Percentiles rank a stretch among this genome's conserved stretches.
phyloP scores from a whole-genome alignment of 2,113 vertebrate species.

The Pheucticus melanocephalus region DNA sequence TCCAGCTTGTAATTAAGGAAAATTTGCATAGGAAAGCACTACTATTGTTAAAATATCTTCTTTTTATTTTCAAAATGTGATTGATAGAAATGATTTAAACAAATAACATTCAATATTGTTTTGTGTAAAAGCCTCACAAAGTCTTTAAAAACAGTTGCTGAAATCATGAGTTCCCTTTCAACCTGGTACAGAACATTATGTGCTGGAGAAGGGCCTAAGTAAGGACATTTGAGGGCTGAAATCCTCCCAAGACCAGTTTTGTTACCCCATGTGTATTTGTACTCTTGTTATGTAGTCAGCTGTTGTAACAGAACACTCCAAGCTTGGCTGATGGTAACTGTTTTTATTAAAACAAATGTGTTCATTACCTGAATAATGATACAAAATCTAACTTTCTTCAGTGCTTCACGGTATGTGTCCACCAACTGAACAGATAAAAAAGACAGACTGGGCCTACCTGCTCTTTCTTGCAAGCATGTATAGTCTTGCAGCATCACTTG shows the following conservation, averaged over 20 bases:
- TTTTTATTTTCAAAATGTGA: not conserved
- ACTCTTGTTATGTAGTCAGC: rapidly evolving
- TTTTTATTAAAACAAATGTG: not conserved
- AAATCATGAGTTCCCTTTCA: not conserved
- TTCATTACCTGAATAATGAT: not conserved
- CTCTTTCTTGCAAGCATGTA: not conserved
- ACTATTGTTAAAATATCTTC: not conserved
- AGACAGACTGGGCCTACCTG: not conserved
- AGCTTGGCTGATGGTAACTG: not conserved
- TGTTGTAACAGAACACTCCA: not conserved
- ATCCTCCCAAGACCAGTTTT: not conserved
- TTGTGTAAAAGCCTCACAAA: not conserved
- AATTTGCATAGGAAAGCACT: not conserved
- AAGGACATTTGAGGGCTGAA: not conserved
- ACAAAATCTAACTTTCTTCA: not conserved
- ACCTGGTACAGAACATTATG: not conserved
- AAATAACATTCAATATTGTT: not conserved
- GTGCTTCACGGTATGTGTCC: not conserved
- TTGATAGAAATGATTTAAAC: not conserved
- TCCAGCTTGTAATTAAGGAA: not conserved
- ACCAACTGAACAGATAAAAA: not conserved
- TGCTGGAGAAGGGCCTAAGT: not conserved
- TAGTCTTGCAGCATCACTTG: not conserved
- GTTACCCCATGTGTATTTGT: not conserved
- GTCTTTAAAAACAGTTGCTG: not conserved